Evolutionary conservation across 1,140 invertebrate genomes (phyloP).

Genomic region (Octopus sinensis): DNA sequence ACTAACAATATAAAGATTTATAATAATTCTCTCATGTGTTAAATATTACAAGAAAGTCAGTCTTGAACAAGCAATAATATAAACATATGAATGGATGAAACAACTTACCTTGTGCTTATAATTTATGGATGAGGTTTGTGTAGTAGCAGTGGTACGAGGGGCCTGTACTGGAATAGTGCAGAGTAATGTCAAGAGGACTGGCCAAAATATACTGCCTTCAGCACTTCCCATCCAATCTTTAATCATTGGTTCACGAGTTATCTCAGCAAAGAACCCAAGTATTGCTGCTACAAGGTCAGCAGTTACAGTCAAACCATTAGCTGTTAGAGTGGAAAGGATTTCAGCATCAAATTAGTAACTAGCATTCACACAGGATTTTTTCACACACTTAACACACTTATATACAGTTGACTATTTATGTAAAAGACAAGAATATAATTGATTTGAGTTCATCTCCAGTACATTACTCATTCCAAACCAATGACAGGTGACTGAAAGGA

Average conservation of each 20-base stretch:
- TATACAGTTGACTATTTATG: no score
- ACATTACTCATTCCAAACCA: no score
- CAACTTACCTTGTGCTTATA: conserved; percentile 13
- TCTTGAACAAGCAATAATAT: no score
- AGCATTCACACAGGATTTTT: no score
- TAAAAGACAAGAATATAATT: no score
- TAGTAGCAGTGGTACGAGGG: conserved; percentile 63
- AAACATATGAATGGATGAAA: background rate
- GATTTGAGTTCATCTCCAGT: no score
- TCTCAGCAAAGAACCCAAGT: conserved; percentile 76
- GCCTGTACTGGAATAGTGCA: conserved; percentile 64
- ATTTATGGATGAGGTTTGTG: background rate
- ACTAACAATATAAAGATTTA: no score
- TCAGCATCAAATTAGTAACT: no score
- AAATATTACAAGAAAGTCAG: no score
- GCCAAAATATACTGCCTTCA: conserved; percentile 79
- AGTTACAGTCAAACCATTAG: conserved; percentile 41
- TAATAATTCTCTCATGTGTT: no score
- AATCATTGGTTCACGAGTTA: conserved; percentile 75
- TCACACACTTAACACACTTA: no score
- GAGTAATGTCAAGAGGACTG: conserved; percentile 72
- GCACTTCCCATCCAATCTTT: conserved; percentile 80
- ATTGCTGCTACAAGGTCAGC: conserved; percentile 60
- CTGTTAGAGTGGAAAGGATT: conserved; percentile 10
- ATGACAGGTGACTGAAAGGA: no score